These are phyloP conservation scores for Malacosoma neustria DNA, from an alignment of 2,888 invertebrate species.

Conservation along the genomic window DNA sequence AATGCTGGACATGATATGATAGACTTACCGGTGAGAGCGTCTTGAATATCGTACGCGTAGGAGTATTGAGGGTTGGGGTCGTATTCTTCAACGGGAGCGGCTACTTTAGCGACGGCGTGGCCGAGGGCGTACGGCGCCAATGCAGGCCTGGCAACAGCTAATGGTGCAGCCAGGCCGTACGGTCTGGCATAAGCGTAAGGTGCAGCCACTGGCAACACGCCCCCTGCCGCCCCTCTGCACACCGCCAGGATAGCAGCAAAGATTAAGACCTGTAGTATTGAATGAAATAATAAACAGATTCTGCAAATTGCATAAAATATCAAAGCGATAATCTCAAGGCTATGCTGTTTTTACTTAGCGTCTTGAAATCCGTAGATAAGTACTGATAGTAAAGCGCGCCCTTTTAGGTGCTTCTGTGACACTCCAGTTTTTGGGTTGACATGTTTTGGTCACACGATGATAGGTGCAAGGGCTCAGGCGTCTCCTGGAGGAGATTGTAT, in stretches of 20 bases:
- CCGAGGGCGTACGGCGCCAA: conserved; percentile 29
- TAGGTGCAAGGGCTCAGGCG: no score
- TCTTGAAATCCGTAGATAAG: no score
- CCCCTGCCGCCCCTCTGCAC: conserved; percentile 39
- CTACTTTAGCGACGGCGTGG: conserved; percentile 41
- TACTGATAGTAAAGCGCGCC: no score
- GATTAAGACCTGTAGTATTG: conserved; percentile 45
- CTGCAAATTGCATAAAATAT: no score
- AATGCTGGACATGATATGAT: no score
- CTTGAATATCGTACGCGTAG: conserved; percentile 81
- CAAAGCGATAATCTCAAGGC: no score
- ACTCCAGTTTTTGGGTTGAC: no score
- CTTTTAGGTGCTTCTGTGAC: no score
- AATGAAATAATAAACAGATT: no score
- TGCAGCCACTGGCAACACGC: conserved; percentile 34
- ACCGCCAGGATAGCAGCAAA: conserved; percentile 43
- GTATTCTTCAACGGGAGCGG: conserved; percentile 67
- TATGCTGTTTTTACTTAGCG: no score
- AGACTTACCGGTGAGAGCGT: conserved; percentile 78
- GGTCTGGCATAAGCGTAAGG: conserved; percentile 42
- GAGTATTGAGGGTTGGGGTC: conserved; percentile 80
- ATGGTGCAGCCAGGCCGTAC: conserved; percentile 28
- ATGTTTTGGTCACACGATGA: no score
- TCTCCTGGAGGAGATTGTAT: no score
- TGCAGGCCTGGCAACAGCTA: conserved; percentile 42